Conservation (phyloP, 2,888 invertebrate genomes). For the Protonemura montana region DNA sequence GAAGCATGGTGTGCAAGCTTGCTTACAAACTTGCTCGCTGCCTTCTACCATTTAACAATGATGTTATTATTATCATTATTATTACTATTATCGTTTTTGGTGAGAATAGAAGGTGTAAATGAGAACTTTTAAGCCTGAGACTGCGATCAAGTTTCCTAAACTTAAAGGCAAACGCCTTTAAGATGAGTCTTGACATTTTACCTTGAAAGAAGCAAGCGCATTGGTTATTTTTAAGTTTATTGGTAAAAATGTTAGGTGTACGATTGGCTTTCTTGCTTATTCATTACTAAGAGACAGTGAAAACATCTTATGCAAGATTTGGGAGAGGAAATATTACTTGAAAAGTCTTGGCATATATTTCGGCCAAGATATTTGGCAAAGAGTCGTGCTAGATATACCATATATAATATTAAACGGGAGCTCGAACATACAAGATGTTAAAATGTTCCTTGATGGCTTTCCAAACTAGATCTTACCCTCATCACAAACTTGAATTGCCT, state of each 20-base stretch:
- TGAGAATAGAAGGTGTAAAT: neutral
- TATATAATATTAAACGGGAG: neutral
- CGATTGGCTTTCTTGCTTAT: too few relatives aligned
- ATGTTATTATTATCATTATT: neutral
- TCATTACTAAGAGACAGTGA: too few relatives aligned
- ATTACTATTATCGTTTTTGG: neutral
- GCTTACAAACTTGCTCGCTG: neutral
- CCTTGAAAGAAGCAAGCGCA: too few relatives aligned
- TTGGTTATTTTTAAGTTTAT: too few relatives aligned
- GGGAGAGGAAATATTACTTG: too few relatives aligned
- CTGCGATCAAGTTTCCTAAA: neutral
- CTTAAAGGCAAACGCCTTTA: neutral
- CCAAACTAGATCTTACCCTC: slow-evolving; percentile 2
- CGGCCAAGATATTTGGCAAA: neutral
- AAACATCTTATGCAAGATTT: too few relatives aligned
- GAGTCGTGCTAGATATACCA: neutral
- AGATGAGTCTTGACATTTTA: too few relatives aligned
- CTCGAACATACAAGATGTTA: neutral
- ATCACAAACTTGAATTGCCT: slow-evolving; percentile 28
- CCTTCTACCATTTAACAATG: too few relatives aligned
- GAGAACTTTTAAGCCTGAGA: neutral
- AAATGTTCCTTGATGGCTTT: slow-evolving; percentile 23
- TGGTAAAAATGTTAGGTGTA: too few relatives aligned
- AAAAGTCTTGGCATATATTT: neutral
- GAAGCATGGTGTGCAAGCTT: neutral